Conservation (phyloP, 2,888 invertebrate genomes). For the Acrobasis suavella region DNA sequence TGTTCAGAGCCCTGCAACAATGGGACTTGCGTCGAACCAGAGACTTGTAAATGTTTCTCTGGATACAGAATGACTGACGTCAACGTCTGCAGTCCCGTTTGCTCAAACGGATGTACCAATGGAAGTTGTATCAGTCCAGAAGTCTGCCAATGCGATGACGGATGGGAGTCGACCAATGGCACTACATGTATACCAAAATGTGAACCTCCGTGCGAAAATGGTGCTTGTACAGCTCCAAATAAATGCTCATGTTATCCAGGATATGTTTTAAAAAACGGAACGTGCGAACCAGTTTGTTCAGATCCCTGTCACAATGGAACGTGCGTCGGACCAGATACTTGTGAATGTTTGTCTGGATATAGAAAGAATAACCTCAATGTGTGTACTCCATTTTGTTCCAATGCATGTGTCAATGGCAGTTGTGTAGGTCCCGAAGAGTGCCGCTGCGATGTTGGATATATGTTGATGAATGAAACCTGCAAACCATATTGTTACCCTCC, state of each 20-base stretch:
- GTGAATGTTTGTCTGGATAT: slow-evolving; percentile 34
- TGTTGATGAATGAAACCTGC: not conserved
- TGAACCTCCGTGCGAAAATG: not conserved
- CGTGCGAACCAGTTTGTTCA: slow-evolving; percentile 31
- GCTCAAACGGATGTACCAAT: slow-evolving; percentile 35
- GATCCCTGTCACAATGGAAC: slow-evolving; percentile 32
- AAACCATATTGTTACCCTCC: slow-evolving; percentile 27
- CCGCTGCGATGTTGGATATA: slow-evolving; percentile 31
- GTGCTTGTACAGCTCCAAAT: slow-evolving; percentile 1
- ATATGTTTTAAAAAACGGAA: slow-evolving; percentile 31
- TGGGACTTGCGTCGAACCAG: slow-evolving; percentile 69
- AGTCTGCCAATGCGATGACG: slow-evolving; percentile 31
- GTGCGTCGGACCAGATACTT: slow-evolving; percentile 34
- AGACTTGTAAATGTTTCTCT: slow-evolving; percentile 61
- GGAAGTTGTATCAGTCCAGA: slow-evolving; percentile 40
- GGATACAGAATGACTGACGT: slow-evolving; percentile 1
- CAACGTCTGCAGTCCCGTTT: slow-evolving; percentile 34
- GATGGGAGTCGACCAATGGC: not conserved
- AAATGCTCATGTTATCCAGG: slow-evolving; percentile 14
- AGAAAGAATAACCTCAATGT: slow-evolving; percentile 7
- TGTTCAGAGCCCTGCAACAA: slow-evolving; percentile 65
- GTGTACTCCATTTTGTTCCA: slow-evolving; percentile 19
- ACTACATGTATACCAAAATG: slow-evolving; percentile 13
- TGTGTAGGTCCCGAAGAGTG: slow-evolving; percentile 35
- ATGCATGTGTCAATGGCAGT: slow-evolving; percentile 26